Evolutionary conservation across 2,888 invertebrate species (phyloP).

Genomic region (Tiphia femorata): DNA sequence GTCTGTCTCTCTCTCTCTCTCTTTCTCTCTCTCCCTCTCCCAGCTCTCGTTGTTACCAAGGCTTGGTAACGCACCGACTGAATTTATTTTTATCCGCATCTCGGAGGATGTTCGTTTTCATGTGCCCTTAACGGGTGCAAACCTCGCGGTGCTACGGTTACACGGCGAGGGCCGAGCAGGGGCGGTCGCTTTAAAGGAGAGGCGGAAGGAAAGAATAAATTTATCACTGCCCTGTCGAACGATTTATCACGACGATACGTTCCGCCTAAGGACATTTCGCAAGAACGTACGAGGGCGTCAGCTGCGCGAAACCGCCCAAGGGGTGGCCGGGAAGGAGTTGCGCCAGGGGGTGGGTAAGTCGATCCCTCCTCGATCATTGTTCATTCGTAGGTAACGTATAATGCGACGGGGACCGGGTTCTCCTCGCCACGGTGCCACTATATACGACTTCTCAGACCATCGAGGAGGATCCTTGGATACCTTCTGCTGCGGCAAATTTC

Average conservation of each 20-base stretch:
- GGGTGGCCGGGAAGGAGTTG: no score
- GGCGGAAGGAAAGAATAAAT: constrained; percentile 24
- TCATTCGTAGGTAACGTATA: constrained; percentile 35
- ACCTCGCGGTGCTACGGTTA: neutral
- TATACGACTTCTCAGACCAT: no score
- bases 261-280: constrained; percentile 34
- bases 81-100: no score
- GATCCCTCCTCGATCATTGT: constrained; percentile 40
- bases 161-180: neutral
- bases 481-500: no score
- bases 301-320: constrained; percentile 43
- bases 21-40: neutral
- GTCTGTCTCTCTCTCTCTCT: neutral
- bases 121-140: neutral
- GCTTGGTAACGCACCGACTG: no score
- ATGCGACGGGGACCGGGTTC: constrained; percentile 22
- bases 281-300: constrained; percentile 43
- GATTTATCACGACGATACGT: constrained; percentile 47
- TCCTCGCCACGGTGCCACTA: neutral
- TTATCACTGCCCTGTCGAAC: constrained; percentile 38
- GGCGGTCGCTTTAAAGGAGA: neutral
- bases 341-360: no score
- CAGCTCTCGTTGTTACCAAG: neutral
- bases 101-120: no score
- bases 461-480: no score